Evolutionary conservation across 2,888 invertebrate genomes (phyloP).

Genomic region (Nephrotoma flavescens): DNA sequence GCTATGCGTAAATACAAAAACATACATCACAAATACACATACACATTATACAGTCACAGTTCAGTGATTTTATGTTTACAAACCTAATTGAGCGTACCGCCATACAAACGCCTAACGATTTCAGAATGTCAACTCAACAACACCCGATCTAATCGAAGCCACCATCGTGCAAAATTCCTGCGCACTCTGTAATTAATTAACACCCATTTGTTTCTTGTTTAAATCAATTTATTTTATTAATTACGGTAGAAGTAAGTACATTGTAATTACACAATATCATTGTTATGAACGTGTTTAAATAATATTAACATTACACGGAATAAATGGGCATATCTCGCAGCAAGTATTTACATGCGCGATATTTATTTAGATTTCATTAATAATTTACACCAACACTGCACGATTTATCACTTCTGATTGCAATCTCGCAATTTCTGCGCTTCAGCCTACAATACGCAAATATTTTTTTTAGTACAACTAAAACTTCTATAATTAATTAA

Average conservation of each 20-base stretch:
- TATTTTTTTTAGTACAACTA: background rate
- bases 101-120: too few relatives aligned
- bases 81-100: background rate
- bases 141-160: too few relatives aligned
- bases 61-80: background rate
- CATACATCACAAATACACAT: too few relatives aligned
- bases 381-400: background rate
- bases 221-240: too few relatives aligned
- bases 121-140: too few relatives aligned
- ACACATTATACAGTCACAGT: too few relatives aligned
- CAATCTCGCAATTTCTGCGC: slow-evolving; percentile 15
- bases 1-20: background rate
- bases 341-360: background rate
- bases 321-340: background rate
- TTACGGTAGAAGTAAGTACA: background rate
- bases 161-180: too few relatives aligned
- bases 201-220: too few relatives aligned
- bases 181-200: too few relatives aligned
- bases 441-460: slow-evolving; percentile 10
- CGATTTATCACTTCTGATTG: slow-evolving; percentile 11
- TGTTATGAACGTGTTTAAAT: background rate
- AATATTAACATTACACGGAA: background rate
- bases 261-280: background rate
- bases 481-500: background rate
- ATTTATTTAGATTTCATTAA: too few relatives aligned